Evolutionary conservation across 2,797 vertebrate genomes (phyloP), one percentile per base, ranked within the genome.

Genomic region (Intellagama lesueurii): DNA sequence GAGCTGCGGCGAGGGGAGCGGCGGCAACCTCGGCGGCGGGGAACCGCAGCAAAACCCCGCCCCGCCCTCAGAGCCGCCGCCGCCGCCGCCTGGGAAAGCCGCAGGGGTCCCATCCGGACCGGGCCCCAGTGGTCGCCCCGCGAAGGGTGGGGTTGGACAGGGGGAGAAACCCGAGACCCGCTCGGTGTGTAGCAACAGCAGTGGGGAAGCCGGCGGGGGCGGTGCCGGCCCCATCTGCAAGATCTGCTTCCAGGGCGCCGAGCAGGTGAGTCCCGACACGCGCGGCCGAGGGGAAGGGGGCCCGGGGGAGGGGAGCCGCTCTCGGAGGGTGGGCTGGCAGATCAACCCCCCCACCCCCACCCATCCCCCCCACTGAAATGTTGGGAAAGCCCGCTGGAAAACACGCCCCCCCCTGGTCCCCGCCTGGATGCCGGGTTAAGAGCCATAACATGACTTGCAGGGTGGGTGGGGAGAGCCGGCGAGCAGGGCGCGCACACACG

Each of bases 191-290:
- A 98, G 98, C 95, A 97, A 40, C 19, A 24, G 98, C 60, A 98
- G 97, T 92, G 96, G 96, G 90, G 96, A 96, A 93, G 96, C 94
- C 86, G 91, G 95, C 86, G 93, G 95, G 95, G 98, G 98, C 85
- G 94, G 98, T 80, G 98, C 98, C 94, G 98, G 98, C 95, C 98
- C 98, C 91, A 98, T 98, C 97, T 99, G 98, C 96, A 96, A 98
- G 95, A 99, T 99, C 95, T 99, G 98, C 97, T 99, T 99, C 96
- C 98, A 99, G 89, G 98, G 98, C 91, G 96, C 98, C 2, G 98
- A 99, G 94, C 98, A 99, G 98, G 98, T 97, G 91, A 95, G 95
- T 17, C 6, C 17, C 7, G 47, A 7, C 60, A 22, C 60, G 60
- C 60, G 16, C 60, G 16, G 60, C 60, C 60, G 35, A 8, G 5